Conservation (phyloP, 1,140 invertebrate genomes). For the Drosophila willistoni region DNA sequence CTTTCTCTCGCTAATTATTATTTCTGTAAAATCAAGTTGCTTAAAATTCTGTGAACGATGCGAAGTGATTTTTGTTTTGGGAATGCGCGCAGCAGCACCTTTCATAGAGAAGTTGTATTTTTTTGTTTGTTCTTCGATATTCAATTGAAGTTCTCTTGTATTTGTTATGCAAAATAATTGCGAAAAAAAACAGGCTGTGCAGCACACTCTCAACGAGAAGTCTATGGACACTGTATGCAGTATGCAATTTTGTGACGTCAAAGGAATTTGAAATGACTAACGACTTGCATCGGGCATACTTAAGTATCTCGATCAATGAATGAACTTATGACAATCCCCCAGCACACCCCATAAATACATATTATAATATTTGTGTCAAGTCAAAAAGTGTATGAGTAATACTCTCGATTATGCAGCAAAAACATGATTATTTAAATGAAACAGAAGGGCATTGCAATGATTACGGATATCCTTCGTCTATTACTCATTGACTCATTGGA, state of each 20-base stretch:
- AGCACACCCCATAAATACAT: too few species aligned
- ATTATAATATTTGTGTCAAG: not conserved
- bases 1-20: not conserved
- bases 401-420: not conserved
- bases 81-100: not conserved
- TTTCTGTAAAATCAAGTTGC: conserved; percentile 13
- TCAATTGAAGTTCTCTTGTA: conserved; percentile 63
- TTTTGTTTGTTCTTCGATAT: conserved; percentile 11
- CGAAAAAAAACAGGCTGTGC: conserved; percentile 29
- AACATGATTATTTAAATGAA: not conserved
- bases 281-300: not conserved
- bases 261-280: not conserved
- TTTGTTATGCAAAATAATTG: conserved; percentile 69
- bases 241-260: conserved; percentile 8
- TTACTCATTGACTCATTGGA: not conserved
- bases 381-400: not conserved
- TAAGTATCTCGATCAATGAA: not conserved
- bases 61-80: not conserved
- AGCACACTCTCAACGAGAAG: conserved; percentile 22
- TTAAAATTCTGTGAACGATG: conserved; percentile 44
- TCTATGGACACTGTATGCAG: not conserved
- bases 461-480: not conserved
- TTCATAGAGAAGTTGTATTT: conserved; percentile 20
- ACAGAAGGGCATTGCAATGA: conserved; percentile 1
- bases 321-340: not conserved